phyloP scores from a whole-genome alignment of 1,140 invertebrate species.

The Ditylenchus dipsaci region DNA sequence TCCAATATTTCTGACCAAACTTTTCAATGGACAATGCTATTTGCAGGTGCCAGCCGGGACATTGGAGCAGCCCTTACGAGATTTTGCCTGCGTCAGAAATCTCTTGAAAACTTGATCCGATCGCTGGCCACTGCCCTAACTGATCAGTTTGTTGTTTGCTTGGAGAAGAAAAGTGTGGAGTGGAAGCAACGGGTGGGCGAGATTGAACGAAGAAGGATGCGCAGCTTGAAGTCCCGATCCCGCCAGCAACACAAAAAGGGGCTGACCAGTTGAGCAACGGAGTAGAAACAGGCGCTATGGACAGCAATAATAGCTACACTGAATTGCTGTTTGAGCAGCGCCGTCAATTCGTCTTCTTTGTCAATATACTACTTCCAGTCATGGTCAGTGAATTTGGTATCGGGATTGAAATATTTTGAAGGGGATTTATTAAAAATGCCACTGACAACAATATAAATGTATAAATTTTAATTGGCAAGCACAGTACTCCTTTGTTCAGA shows the following conservation, averaged over 20 bases:
- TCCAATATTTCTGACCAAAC: background rate
- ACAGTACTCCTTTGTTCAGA: no score
- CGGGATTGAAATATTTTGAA: no score
- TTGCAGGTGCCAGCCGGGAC: slow-evolving; percentile 31
- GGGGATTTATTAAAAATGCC: no score
- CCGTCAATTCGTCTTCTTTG: slow-evolving; percentile 27
- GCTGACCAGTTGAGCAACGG: slow-evolving; percentile 11
- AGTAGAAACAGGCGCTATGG: background rate
- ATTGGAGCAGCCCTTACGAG: slow-evolving; percentile 40
- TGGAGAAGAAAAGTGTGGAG: slow-evolving; percentile 32
- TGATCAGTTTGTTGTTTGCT: slow-evolving; percentile 19
- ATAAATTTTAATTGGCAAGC: no score
- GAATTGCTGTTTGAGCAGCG: slow-evolving; percentile 35
- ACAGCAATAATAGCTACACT: slow-evolving; percentile 22
- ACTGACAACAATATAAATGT: no score
- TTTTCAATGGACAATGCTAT: background rate
- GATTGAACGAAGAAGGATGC: slow-evolving; percentile 28
- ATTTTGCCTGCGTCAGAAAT: slow-evolving; percentile 38
- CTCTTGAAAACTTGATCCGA: slow-evolving; percentile 25
- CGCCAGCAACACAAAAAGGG: background rate
- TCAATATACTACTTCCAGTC: slow-evolving; percentile 29
- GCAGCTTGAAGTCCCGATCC: slow-evolving; percentile 11
- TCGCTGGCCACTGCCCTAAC: slow-evolving; percentile 6
- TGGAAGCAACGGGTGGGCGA: slow-evolving; percentile 36
- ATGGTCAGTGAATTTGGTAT: slow-evolving; percentile 16